Evolutionary conservation across 2,888 invertebrate species (phyloP).

Genomic region (Drosophila incognita): DNA sequence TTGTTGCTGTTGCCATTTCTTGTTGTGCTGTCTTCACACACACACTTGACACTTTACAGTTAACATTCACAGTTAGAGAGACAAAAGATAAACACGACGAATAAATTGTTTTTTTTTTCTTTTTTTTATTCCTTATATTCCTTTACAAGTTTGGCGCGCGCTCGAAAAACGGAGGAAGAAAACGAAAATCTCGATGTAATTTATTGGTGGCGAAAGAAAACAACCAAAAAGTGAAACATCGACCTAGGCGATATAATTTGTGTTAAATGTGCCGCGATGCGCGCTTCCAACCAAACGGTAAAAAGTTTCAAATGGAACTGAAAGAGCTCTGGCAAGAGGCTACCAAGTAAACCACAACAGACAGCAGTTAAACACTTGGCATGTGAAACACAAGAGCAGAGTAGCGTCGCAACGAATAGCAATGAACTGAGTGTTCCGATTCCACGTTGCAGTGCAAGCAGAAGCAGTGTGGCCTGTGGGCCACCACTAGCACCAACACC

Average conservation of each 20-base stretch:
- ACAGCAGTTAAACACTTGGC: conserved; percentile 19
- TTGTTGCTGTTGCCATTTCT: conserved; percentile 30
- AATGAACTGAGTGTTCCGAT: conserved; percentile 40
- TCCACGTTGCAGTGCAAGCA: conserved; percentile 31
- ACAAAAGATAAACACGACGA: conserved; percentile 27
- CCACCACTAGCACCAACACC: conserved; percentile 15
- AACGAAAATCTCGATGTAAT: conserved; percentile 19
- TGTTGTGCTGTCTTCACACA: conserved; percentile 13
- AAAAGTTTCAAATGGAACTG: conserved; percentile 73
- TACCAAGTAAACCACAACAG: conserved; percentile 39
- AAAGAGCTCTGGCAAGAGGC: conserved; percentile 31
- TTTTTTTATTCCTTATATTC: conserved; percentile 25
- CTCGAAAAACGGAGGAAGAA: conserved; percentile 5
- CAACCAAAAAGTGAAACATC: conserved; percentile 61
- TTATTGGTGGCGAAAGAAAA: conserved; percentile 44
- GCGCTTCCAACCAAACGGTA: conserved; percentile 70
- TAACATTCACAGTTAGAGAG: conserved; percentile 42
- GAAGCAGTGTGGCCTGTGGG: conserved; percentile 45
- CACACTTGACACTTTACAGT: conserved; percentile 34
- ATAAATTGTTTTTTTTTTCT: conserved; percentile 8
- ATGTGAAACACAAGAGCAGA: conserved; percentile 23
- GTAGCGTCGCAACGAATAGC: conserved; percentile 4
- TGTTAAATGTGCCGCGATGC: conserved; percentile 40
- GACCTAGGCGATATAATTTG: conserved; percentile 35
- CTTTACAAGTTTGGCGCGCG: conserved; percentile 57